These are phyloP conservation scores for Sebastes cheni DNA, from an alignment of 2,797 vertebrate species.

Conservation along the genomic window DNA sequence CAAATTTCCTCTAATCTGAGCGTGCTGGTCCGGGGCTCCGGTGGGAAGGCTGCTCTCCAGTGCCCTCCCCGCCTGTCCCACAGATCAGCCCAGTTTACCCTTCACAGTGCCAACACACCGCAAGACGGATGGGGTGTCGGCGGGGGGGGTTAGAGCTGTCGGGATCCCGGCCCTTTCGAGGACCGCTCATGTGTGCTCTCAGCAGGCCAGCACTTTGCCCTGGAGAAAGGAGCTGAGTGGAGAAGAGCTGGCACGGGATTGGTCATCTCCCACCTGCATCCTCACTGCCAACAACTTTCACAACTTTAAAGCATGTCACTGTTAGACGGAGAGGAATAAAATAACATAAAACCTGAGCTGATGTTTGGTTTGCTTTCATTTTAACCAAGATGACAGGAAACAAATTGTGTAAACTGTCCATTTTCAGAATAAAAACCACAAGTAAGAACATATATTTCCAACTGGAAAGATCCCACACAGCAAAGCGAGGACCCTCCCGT, in stretches of 20 bases:
- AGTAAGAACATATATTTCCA: constrained; percentile 8
- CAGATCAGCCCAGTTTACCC: constrained; percentile 76
- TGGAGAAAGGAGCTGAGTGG: constrained; percentile 66
- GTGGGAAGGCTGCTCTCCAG: constrained; percentile 79
- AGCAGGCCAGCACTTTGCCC: constrained; percentile 73
- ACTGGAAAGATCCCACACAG: constrained; percentile 25
- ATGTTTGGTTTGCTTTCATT: background rate
- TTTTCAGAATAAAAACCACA: constrained; percentile 15
- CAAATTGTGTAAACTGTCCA: background rate
- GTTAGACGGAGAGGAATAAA: background rate
- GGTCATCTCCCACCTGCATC: constrained; percentile 63
- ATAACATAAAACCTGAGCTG: background rate
- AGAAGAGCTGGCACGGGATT: constrained; percentile 70
- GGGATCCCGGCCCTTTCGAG: constrained; percentile 65
- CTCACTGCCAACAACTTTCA: constrained; percentile 48
- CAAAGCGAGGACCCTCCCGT: constrained; percentile 37
- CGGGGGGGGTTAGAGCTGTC: constrained; percentile 64
- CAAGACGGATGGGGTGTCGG: constrained; percentile 75
- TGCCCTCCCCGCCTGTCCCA: constrained; percentile 72
- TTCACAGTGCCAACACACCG: constrained; percentile 75
- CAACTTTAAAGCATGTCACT: constrained; percentile 26
- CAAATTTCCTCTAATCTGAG: constrained; percentile 91
- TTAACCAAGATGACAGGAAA: background rate
- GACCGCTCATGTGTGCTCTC: constrained; percentile 79
- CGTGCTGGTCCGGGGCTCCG: constrained; percentile 81